phyloP scores from a whole-genome alignment of 2,888 invertebrate species.

The Leptarthrus brevirostris region DNA sequence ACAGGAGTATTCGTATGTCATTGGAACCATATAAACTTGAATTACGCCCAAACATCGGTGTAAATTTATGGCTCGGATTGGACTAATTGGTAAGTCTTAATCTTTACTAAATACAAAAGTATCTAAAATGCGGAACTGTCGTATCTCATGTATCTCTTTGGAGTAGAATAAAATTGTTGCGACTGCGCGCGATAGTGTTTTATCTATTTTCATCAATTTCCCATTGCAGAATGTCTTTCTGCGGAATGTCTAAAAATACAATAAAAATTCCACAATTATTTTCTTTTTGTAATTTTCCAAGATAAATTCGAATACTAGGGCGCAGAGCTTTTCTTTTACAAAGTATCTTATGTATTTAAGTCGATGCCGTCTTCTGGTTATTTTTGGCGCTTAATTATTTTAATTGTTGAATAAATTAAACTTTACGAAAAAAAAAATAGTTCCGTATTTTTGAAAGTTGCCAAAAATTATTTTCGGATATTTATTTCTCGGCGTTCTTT shows the following conservation, averaged over 20 bases:
- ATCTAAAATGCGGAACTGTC: background rate
- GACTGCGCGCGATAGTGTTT: background rate
- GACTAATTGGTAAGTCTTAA: background rate
- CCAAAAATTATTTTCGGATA: conserved; percentile 18
- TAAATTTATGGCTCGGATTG: no score
- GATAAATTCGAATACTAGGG: background rate
- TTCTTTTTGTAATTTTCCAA: background rate
- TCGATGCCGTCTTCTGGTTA: no score
- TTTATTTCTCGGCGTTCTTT: background rate
- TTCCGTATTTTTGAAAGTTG: conserved; percentile 20
- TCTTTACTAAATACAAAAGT: background rate
- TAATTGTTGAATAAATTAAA: no score
- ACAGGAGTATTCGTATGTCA: no score
- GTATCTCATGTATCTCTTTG: background rate
- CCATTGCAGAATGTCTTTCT: background rate
- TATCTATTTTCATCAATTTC: background rate
- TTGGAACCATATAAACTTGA: no score
- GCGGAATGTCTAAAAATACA: background rate
- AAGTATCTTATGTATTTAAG: no score
- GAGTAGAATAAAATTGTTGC: background rate
- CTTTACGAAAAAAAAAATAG: background rate
- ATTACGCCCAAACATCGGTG: background rate
- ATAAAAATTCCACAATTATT: background rate
- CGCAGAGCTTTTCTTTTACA: background rate
- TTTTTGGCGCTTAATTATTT: no score